Evolutionary conservation across 2,113 vertebrate genomes (phyloP).

Genomic region (Pollachius pollachius): DNA sequence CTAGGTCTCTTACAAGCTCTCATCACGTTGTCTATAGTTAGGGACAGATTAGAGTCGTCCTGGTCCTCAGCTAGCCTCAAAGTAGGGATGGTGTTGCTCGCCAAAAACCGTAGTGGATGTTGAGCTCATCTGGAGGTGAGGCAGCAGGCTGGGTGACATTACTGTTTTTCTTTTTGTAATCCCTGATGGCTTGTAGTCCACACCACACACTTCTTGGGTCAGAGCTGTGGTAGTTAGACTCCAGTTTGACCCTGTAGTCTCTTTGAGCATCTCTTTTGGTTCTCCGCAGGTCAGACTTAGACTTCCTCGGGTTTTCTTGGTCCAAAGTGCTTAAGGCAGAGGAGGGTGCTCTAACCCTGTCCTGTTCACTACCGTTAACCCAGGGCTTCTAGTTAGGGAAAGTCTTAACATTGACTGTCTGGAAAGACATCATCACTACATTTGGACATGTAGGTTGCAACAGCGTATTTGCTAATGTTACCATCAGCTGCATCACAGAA

Average conservation of each 20-base stretch:
- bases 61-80: not conserved
- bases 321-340: not conserved
- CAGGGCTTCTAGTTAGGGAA: not conserved
- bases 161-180: not conserved
- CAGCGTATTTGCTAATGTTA: too few species aligned
- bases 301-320: not conserved
- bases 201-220: not conserved
- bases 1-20: not conserved
- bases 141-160: not conserved
- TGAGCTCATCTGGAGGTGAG: not conserved
- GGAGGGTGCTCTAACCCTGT: not conserved
- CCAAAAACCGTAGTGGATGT: not conserved
- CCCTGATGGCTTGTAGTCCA: not conserved
- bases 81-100: not conserved
- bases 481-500: constrained; percentile 3
- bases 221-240: not conserved
- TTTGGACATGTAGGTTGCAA: too few species aligned
- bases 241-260: not conserved
- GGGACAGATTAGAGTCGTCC: not conserved
- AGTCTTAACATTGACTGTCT: not conserved
- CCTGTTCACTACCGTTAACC: not conserved
- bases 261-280: not conserved
- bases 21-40: not conserved
- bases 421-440: too few species aligned
- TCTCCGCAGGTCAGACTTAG: not conserved